These are phyloP conservation scores for Euphysa ruthae DNA, from an alignment of 30 jellyfish, hydroid and myxozoan genomes.

Conservation along the genomic window DNA sequence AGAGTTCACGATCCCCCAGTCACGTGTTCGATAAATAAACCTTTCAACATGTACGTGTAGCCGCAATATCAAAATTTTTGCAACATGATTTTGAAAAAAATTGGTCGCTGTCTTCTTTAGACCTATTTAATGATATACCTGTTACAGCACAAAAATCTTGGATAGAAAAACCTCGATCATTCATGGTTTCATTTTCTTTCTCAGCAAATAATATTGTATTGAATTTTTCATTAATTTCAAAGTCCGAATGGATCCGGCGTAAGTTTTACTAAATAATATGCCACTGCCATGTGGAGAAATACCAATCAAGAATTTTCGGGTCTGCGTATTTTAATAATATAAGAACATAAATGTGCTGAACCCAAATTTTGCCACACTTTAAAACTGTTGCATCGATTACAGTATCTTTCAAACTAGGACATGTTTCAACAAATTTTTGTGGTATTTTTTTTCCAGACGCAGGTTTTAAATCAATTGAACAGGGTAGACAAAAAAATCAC, in stretches of 20 bases:
- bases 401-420: too few species aligned
- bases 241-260: too few species aligned
- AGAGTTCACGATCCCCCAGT: neutral
- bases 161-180: too few species aligned
- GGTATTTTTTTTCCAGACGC: neutral
- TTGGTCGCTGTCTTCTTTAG: neutral
- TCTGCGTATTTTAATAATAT: neutral
- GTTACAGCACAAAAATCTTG: slow-evolving; percentile 1
- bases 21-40: too few species aligned
- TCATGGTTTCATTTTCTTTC: too few species aligned
- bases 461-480: slow-evolving; percentile 3
- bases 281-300: too few species aligned
- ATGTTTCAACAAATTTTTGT: neutral
- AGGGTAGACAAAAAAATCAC: too few species aligned
- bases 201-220: too few species aligned
- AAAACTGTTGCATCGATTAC: too few species aligned
- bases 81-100: neutral
- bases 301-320: neutral
- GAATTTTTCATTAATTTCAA: too few species aligned
- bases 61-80: neutral
- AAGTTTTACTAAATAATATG: too few species aligned
- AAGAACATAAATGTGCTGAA: neutral
- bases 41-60: neutral
- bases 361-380: too few species aligned
- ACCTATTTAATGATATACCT: neutral